Percentiles rank a stretch among this genome's conserved stretches.
Evolutionary conservation across 2,888 invertebrate genomes (phyloP).

Genomic region (Mythimna lalbum): DNA sequence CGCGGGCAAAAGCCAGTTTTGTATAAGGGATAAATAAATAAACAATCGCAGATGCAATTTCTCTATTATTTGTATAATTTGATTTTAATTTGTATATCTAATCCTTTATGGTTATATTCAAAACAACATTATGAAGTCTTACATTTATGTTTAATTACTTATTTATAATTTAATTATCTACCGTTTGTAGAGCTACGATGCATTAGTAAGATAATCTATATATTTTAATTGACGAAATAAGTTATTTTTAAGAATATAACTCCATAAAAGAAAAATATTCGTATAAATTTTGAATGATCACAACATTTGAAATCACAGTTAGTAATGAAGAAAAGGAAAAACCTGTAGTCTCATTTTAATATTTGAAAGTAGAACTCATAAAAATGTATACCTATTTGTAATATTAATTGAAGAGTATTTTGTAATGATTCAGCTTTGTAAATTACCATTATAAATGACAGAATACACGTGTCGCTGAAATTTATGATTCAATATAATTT

Average conservation of each 20-base stretch:
- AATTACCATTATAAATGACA: neutral
- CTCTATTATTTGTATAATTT: slow-evolving; percentile 83
- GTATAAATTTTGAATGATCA: neutral
- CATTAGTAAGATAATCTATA: neutral
- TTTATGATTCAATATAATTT: neutral
- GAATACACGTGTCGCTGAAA: neutral
- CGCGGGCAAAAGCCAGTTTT: neutral
- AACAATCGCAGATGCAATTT: slow-evolving; percentile 81
- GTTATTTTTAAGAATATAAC: neutral
- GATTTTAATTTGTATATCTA: slow-evolving; percentile 73
- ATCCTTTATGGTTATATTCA: slow-evolving; percentile 77
- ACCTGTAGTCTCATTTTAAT: neutral
- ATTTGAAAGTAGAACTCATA: neutral
- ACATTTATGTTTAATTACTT: slow-evolving; percentile 71
- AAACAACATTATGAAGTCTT: slow-evolving; percentile 78
- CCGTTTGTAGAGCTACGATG: slow-evolving; percentile 50
- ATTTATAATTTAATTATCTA: slow-evolving; percentile 32
- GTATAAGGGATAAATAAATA: slow-evolving; percentile 59
- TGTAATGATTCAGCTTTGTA: neutral
- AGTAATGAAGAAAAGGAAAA: neutral
- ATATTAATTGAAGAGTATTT: neutral
- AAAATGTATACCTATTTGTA: neutral
- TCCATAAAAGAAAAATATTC: neutral
- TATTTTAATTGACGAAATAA: no score
- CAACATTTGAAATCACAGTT: no score